These are phyloP conservation scores for Elegia similella DNA, from an alignment of 2,888 invertebrate species.

Conservation along the genomic window DNA sequence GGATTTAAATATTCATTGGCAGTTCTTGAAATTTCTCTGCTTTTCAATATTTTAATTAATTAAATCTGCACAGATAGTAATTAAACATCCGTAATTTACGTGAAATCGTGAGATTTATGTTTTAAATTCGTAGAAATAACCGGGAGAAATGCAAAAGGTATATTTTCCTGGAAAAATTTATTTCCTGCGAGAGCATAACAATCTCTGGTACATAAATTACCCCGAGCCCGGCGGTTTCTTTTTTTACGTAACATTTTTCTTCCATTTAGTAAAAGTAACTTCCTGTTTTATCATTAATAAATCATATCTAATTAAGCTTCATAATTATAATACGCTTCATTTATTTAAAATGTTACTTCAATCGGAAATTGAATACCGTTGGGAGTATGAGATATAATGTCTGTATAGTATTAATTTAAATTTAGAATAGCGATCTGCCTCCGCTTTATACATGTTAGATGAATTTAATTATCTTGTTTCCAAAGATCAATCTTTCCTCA, in stretches of 20 bases:
- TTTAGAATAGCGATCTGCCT: too few relatives aligned
- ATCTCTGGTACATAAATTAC: conserved; percentile 49
- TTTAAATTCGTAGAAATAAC: conserved; percentile 27
- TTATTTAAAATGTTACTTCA: background rate
- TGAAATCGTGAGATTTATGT: conserved; percentile 38
- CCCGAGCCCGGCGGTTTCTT: conserved; percentile 33
- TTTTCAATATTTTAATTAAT: conserved; percentile 22
- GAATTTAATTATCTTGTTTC: too few relatives aligned
- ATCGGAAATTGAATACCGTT: too few relatives aligned
- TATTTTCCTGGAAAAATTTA: conserved; percentile 39
- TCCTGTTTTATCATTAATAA: conserved; percentile 11
- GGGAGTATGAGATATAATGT: too few relatives aligned
- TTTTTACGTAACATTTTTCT: conserved; percentile 36
- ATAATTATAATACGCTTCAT: background rate
- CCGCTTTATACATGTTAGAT: too few relatives aligned
- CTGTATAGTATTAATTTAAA: too few relatives aligned
- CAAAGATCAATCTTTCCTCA: too few relatives aligned
- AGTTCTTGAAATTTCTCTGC: background rate
- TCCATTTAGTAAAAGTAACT: conserved; percentile 21
- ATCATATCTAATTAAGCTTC: background rate
- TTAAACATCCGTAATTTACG: conserved; percentile 31
- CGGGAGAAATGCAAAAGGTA: conserved; percentile 31
- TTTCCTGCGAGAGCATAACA: conserved; percentile 41
- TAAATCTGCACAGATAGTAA: conserved; percentile 42
- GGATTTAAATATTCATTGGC: background rate